Evolutionary conservation across 2,113 vertebrate species (phyloP), one percentile per base, ranked within the genome.

Genomic region (Motacilla tschutschensis): DNA sequence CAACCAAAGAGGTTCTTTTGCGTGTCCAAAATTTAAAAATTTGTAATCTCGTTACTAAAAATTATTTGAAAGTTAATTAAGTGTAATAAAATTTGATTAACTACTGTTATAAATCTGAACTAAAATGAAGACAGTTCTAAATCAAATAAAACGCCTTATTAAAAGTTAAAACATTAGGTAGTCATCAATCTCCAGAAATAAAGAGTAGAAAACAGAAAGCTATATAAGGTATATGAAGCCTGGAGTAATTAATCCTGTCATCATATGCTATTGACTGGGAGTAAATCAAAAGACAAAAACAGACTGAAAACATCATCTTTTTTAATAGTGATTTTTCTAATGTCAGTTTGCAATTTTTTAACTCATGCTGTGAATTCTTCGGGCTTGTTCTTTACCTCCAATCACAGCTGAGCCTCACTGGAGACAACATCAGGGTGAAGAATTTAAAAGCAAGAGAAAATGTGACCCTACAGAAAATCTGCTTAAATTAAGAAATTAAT

Each of bases 51-150:
- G 59, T 89, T 80, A 86, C n/a, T 59, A 50, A 59, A 60, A 79
- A 60, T 43, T 63, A 85, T 81, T 85, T 50, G 53, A 47, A 79
- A 87, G 43, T 62, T 91, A 96, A 91, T 72, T 70, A 83, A 79
- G 71, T 91, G 62, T n/a, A 87, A 75, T 63, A 54, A 75, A 79
- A 80, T 65, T n/a, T 88, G 31, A 93, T 88, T 59, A 91, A 90
- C 47, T 60, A 62, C 29, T 33, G 28, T 58, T 72, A 83, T 65
- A 91, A 72, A 85, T 88, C 73, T 76, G 63, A 60, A 38, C 33
- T n/a, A 59, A 92, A 88, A 86, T 48, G 12, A 72, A 64, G 67
- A 79, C 44, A 59, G 22, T 22, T 90, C 41, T 71, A 82, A 93
- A 89, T 69, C 50, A 65, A 79, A 64, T 75, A 35, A 83, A 78